Conservation (phyloP, 2,888 invertebrate genomes). For the Leptopterna dolabrata region DNA sequence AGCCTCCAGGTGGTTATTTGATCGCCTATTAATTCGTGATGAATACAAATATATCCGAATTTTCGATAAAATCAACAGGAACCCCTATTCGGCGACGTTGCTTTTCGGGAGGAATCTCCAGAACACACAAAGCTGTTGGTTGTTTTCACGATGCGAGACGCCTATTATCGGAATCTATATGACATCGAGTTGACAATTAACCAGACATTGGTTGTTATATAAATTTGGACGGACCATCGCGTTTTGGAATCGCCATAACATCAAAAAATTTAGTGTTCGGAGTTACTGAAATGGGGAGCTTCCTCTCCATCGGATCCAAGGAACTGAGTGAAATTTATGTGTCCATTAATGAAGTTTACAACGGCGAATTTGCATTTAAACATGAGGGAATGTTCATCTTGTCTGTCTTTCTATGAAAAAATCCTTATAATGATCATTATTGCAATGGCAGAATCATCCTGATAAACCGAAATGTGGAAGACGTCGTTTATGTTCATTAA, state of each 20-base stretch:
- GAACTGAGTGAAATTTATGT: too few relatives aligned
- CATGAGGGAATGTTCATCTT: too few relatives aligned
- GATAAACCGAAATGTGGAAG: too few relatives aligned
- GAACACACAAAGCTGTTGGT: background rate
- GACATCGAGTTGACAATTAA: background rate
- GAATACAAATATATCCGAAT: background rate
- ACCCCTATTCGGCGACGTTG: background rate
- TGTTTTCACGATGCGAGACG: background rate
- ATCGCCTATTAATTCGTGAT: background rate
- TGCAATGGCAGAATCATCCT: too few relatives aligned
- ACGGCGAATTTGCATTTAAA: too few relatives aligned
- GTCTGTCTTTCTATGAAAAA: too few relatives aligned
- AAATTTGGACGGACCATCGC: background rate
- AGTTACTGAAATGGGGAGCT: too few relatives aligned
- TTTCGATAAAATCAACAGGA: background rate
- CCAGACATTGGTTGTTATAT: background rate
- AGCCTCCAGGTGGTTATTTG: background rate
- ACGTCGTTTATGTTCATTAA: too few relatives aligned
- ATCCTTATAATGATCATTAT: too few relatives aligned
- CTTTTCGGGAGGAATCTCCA: background rate
- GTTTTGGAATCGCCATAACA: background rate
- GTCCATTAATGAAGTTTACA: too few relatives aligned
- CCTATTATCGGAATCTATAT: background rate
- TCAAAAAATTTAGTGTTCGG: background rate
- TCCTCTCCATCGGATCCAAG: too few relatives aligned